phyloP scores from a whole-genome alignment of 1,140 invertebrate genomes.

The Lordiphosa clarofinis region DNA sequence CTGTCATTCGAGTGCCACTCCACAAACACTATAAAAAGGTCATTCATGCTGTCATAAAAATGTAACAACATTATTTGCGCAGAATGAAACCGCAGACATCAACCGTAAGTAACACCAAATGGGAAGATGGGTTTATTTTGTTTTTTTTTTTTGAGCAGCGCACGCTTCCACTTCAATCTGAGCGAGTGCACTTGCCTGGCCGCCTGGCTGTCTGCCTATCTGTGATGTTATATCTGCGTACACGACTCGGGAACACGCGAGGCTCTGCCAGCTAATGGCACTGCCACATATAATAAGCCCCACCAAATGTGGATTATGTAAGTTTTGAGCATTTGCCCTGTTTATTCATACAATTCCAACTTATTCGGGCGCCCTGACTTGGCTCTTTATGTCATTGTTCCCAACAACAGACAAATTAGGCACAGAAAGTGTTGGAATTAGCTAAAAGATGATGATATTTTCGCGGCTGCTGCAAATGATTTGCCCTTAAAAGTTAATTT shows the following conservation, averaged over 20 bases:
- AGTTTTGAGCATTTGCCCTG: constrained; percentile 40
- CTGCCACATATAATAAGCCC: constrained; percentile 32
- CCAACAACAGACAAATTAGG: constrained; percentile 44
- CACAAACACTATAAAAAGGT: constrained; percentile 26
- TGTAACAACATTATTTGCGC: constrained; percentile 52
- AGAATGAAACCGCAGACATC: constrained; percentile 30
- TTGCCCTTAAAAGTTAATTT: constrained; percentile 55
- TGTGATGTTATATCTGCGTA: constrained; percentile 46
- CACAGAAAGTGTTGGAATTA: constrained; percentile 39
- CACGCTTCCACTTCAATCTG: constrained; percentile 43
- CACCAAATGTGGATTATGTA: constrained; percentile 60
- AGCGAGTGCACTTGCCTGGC: constrained; percentile 43
- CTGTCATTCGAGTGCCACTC: constrained; percentile 9
- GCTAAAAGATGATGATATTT: constrained; percentile 43
- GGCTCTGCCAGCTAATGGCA: constrained; percentile 9
- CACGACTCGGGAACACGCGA: constrained; percentile 62
- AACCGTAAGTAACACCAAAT: constrained; percentile 8
- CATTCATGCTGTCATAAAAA: constrained; percentile 50
- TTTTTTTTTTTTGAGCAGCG: constrained; percentile 1
- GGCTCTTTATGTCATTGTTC: constrained; percentile 17
- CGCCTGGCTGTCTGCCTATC: constrained; percentile 25
- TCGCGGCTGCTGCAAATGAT: constrained; percentile 40
- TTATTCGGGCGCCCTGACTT: constrained; percentile 25
- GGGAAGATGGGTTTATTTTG: constrained; percentile 23
- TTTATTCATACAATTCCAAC: constrained; percentile 56